A percentile compares a stretch with the other conserved stretches of the same genome.
Conservation (phyloP, 1,140 invertebrate genomes). For the Leptopilina boulardi region DNA sequence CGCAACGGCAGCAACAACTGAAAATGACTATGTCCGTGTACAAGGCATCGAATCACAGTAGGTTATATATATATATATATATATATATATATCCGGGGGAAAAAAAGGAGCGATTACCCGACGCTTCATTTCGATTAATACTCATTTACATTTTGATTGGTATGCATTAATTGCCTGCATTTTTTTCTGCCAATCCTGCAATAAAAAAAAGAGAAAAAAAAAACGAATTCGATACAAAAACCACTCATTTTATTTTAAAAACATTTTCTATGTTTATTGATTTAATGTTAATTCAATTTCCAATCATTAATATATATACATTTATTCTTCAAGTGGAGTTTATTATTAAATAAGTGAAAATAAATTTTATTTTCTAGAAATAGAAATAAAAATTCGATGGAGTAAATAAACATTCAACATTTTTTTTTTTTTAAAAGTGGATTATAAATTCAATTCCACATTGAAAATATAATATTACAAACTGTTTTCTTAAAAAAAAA, state of each 20-base stretch:
- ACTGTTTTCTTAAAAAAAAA: background rate
- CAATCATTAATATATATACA: too few relatives aligned
- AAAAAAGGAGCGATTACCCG: conserved; percentile 47
- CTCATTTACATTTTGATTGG: conserved; percentile 59
- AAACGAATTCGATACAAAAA: background rate
- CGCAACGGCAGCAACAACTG: conserved; percentile 10
- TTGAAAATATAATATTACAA: conserved; percentile 37
- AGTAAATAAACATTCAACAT: too few relatives aligned
- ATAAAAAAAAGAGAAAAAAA: background rate
- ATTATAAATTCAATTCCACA: background rate
- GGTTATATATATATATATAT: too few relatives aligned
- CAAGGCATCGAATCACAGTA: conserved; percentile 18
- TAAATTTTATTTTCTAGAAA: background rate
- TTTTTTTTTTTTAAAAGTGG: background rate
- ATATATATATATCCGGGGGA: conserved; percentile 33
- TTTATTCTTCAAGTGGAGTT: too few relatives aligned
- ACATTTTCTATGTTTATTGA: too few relatives aligned
- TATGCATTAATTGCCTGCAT: conserved; percentile 33
- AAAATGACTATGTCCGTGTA: conserved; percentile 15
- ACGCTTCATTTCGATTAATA: conserved; percentile 51
- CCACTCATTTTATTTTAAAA: background rate
- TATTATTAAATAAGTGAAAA: too few relatives aligned
- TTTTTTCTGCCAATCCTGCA: conserved; percentile 25
- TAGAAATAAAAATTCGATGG: background rate
- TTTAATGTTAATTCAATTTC: background rate